Percentiles rank a stretch among this genome's conserved stretches.
Conservation (phyloP, 2,888 invertebrate genomes). For the Andrena haemorrhoa region DNA sequence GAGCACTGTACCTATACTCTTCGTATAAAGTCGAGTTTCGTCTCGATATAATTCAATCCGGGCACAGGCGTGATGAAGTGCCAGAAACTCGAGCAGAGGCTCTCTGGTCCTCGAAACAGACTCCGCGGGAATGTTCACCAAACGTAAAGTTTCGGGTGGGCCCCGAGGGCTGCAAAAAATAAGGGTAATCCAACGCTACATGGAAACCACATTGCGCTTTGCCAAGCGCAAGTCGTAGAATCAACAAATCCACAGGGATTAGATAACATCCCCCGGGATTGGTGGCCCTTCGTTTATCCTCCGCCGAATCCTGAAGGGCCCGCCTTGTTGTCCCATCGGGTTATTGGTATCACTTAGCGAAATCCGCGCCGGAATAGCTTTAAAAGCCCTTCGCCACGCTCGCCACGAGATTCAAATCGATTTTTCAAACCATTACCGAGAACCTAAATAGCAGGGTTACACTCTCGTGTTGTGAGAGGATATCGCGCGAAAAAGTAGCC, state of each 20-base stretch:
- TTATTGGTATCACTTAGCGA: slow-evolving; percentile 80
- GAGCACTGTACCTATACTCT: too few relatives aligned
- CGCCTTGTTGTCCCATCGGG: slow-evolving; percentile 75
- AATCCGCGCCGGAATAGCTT: slow-evolving; percentile 72
- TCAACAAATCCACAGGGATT: slow-evolving; percentile 78
- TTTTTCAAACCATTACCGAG: slow-evolving; percentile 30
- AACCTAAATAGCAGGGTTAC: background rate
- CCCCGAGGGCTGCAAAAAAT: slow-evolving; percentile 65
- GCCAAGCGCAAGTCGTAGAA: slow-evolving; percentile 76
- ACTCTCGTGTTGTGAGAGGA: background rate
- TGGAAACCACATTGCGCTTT: slow-evolving; percentile 80
- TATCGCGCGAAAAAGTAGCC: background rate
- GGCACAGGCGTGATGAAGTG: slow-evolving; percentile 34
- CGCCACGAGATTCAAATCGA: slow-evolving; percentile 38
- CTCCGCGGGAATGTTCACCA: slow-evolving; percentile 18
- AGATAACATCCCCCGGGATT: slow-evolving; percentile 74
- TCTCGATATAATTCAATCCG: background rate
- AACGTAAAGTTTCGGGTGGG: slow-evolving; percentile 29
- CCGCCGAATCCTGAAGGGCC: slow-evolving; percentile 67
- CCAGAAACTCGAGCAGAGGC: background rate
- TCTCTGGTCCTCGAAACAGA: slow-evolving; percentile 17
- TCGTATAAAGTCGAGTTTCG: too few relatives aligned
- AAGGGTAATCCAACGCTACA: slow-evolving; percentile 79
- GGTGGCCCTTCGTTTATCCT: slow-evolving; percentile 67
- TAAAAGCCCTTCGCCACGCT: slow-evolving; percentile 68